These are phyloP conservation scores for Portevinia maculata DNA, from an alignment of 2,888 invertebrate genomes.

Conservation along the genomic window DNA sequence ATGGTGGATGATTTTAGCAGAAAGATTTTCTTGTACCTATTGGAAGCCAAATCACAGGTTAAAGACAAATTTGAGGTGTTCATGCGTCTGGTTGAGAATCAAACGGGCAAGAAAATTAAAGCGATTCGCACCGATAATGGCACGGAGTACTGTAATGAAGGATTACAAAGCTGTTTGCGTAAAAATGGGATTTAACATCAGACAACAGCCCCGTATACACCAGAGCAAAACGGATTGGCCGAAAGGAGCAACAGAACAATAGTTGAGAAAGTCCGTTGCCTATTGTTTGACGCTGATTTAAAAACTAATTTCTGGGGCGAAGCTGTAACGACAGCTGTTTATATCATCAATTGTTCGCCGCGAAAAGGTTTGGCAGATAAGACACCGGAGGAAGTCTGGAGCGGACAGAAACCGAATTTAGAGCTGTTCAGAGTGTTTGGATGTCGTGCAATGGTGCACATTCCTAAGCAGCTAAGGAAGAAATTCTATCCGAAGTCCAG, in stretches of 20 bases:
- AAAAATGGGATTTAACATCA: slow-evolving; percentile 10
- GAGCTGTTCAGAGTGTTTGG: slow-evolving; percentile 9
- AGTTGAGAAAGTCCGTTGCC: slow-evolving; percentile 65
- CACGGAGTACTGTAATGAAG: slow-evolving; percentile 22
- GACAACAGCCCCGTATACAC: slow-evolving; percentile 22
- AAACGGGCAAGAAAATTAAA: slow-evolving; percentile 54
- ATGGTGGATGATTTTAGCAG: slow-evolving; percentile 78
- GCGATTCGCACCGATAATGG: slow-evolving; percentile 28
- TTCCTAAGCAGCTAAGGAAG: slow-evolving; percentile 28
- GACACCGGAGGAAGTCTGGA: slow-evolving; percentile 18
- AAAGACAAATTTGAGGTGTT: slow-evolving; percentile 58
- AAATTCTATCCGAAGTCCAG: slow-evolving; percentile 54
- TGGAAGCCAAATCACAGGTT: slow-evolving; percentile 32
- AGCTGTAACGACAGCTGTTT: slow-evolving; percentile 74
- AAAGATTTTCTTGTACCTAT: slow-evolving; percentile 47
- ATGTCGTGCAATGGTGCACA: too few relatives aligned
- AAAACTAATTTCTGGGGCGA: slow-evolving; percentile 69
- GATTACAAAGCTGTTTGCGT: not conserved
- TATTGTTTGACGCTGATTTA: slow-evolving; percentile 69
- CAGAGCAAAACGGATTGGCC: too few relatives aligned
- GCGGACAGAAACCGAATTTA: slow-evolving; percentile 27
- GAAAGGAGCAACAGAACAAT: slow-evolving; percentile 69
- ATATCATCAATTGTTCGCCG: slow-evolving; percentile 60
- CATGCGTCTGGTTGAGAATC: slow-evolving; percentile 56
- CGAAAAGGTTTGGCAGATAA: slow-evolving; percentile 24